Evolutionary conservation across 2,888 invertebrate genomes (phyloP).

Genomic region (Patella caerulea): DNA sequence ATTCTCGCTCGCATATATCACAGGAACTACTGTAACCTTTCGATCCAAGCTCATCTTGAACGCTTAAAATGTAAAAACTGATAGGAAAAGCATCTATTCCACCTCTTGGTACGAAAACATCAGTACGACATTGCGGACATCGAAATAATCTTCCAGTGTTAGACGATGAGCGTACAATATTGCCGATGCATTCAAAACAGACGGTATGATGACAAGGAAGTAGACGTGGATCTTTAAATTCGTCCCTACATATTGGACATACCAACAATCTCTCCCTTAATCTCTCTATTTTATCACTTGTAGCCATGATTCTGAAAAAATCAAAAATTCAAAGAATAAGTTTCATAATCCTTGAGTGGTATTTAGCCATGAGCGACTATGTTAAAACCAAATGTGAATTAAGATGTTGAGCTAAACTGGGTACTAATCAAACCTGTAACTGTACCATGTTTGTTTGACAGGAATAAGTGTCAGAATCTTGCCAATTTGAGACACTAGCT

Average conservation of each 20-base stretch:
- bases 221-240: slow-evolving; percentile 61
- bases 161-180: slow-evolving; percentile 52
- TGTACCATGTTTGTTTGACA: too few relatives aligned
- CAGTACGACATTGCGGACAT: slow-evolving; percentile 45
- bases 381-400: too few relatives aligned
- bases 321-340: too few relatives aligned
- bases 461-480: too few relatives aligned
- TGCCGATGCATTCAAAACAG: slow-evolving; percentile 56
- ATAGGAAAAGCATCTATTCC: slow-evolving; percentile 60
- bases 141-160: slow-evolving; percentile 56
- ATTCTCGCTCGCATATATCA: slow-evolving; percentile 55
- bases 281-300: slow-evolving; percentile 55
- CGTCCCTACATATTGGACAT: slow-evolving; percentile 65
- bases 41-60: slow-evolving; percentile 60
- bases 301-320: slow-evolving; percentile 30
- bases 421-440: too few relatives aligned
- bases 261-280: slow-evolving; percentile 58
- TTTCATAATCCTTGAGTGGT: too few relatives aligned
- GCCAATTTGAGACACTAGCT: too few relatives aligned
- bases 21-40: slow-evolving; percentile 54
- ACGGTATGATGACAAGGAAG: slow-evolving; percentile 62
- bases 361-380: too few relatives aligned
- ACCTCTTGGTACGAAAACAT: slow-evolving; percentile 57
- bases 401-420: too few relatives aligned
- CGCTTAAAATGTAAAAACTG: slow-evolving; percentile 62